Percentiles rank a stretch among this genome's conserved stretches.
Conservation (phyloP, 2,888 invertebrate species). For the Rhaphigaster nebulosa region DNA sequence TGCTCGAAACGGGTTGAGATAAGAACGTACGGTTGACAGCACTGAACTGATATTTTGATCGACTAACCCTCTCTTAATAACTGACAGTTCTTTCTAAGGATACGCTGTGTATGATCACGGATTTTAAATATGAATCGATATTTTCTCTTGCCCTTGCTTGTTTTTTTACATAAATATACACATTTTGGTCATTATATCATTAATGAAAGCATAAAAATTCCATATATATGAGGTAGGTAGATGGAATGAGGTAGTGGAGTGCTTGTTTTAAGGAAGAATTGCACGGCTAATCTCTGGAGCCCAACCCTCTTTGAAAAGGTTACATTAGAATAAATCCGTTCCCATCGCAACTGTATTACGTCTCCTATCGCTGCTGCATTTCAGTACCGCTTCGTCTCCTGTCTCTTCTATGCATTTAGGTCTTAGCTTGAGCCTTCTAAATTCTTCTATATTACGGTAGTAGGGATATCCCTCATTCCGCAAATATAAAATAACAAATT, state of each 20-base stretch:
- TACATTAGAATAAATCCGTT: constrained; percentile 40
- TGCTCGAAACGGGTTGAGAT: too few relatives aligned
- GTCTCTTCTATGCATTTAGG: too few relatives aligned
- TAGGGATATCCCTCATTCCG: neutral
- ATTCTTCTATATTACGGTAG: neutral
- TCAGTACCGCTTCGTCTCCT: neutral
- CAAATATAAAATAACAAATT: too few relatives aligned
- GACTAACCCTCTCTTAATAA: too few relatives aligned
- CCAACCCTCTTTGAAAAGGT: constrained; percentile 43
- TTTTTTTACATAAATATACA: neutral
- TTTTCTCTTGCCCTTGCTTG: neutral
- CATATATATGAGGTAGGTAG: too few relatives aligned
- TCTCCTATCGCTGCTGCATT: neutral
- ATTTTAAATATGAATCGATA: neutral
- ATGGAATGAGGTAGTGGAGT: neutral
- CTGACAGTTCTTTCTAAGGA: too few relatives aligned
- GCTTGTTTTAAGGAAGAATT: neutral
- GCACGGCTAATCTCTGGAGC: neutral
- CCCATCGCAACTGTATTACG: constrained; percentile 45
- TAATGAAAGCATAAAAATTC: neutral
- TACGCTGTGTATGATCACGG: too few relatives aligned
- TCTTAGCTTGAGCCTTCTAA: neutral
- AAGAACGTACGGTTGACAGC: too few relatives aligned
- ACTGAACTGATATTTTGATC: too few relatives aligned
- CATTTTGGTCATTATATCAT: neutral